Base-by-base conservation (phyloP, 1,140 invertebrate genomes). In the Berghia stephanieae region DNA sequence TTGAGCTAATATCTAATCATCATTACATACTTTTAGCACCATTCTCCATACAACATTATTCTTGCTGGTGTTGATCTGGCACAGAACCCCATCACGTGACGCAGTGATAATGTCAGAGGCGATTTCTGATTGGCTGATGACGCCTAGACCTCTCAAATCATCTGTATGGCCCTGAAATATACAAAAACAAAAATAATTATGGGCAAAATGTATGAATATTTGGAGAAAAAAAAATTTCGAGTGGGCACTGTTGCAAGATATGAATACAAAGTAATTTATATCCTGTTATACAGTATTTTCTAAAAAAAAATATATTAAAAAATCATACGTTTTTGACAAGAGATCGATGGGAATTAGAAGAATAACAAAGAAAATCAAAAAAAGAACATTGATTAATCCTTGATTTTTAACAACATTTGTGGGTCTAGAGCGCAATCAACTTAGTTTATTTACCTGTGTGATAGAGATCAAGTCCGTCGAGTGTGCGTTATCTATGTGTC, bases 41-140 rank as follows among this genome's bases (percentile, higher is more conserved):
- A 81, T 60, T 80, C 85, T 87, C 81, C 86, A 87, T 18, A 86
- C 79, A 0, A 83, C 80, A 68, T 81, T 66, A 16, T 73, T 72
- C 27, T 57, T 74, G 10, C 73, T 27, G 3, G 83, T 74, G 66
- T 79, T 80, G 52, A 83, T 85, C 71, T 84, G 79, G 79, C 84
- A 83, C 3, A 86, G 77, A 21, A 83, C 78, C 0, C 86, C 84
- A 70, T 87, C 86, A 31, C 52, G 60, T 2, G 83, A 85, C 0
- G 86, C 83, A 0, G 83, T 87, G 34, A 87, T 60, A 36, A 87
- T 75, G 73, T 82, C 80, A 13, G 82, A 83, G 24, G 66, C 55
- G 5, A 81, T 42, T 21, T 78, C 70, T 3, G 81, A 80, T 13
- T 75, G 6, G 0, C 27, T 44, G 13, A 82, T 75, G 40, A 49